Base-by-base conservation (phyloP, 2,888 invertebrate species). In the Salpingus planirostris region DNA sequence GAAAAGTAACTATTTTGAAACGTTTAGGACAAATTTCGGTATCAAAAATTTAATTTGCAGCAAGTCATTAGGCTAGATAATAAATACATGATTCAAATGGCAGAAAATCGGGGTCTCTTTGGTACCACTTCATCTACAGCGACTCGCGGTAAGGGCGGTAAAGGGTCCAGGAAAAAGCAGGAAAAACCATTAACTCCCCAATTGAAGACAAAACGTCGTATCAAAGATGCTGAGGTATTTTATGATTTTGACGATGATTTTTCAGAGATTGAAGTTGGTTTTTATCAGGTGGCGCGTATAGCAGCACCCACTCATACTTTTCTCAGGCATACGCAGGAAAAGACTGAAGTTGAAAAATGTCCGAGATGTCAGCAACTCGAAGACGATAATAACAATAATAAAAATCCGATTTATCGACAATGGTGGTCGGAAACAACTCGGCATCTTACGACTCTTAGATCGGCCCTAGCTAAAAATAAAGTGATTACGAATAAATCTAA, bases 21-120 rank as follows among this genome's bases (percentile, higher is more conserved):
- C 14, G 29, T 24, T 24, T 22, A 4, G 8, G 7, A 26, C n/a
- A 11, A 11, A 14, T 18, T 11, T n/a, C n/a, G n/a, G n/a, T n/a
- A n/a, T n/a, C n/a, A 21, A 14, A 18, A 15, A 12, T 14, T 12
- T 12, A 21, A 10, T 25, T 48, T 53, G 31, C 47, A 78, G 74
- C 76, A 80, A 66, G 71, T 87, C 49, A 82, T 80, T 31, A 74
- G 79, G 23, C 70, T 87, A 50, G 81, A 88, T 60, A 83, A 85
- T 3, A 80, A 85, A 59, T 86, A 80, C 57, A 81, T 88, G 74
- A 88, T 88, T 46, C 74, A 80, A 49, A 82, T 86, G 65, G 87
- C 88, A 2, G 87, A 87, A 61, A 73, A 77, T 22, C 72, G 86
- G 36, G 86, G 87, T 0, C 62, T 88, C 41, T 88, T 88, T 58